Base-by-base conservation (phyloP, 2,113 vertebrate species). In the Azemiops feae region DNA sequence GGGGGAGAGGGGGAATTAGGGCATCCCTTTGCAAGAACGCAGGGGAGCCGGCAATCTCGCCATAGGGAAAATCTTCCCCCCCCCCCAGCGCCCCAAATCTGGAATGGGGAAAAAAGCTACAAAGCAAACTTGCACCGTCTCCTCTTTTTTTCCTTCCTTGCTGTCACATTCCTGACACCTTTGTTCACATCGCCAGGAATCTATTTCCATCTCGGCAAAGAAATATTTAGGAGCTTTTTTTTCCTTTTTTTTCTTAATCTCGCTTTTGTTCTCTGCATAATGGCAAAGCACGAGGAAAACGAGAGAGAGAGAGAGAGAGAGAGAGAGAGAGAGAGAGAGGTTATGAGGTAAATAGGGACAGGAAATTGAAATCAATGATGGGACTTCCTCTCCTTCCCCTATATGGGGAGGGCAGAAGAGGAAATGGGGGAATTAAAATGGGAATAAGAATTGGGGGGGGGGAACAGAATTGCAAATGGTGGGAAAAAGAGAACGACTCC, bases 131-230 rank as follows among this genome's bases (percentile, higher is more conserved):
- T 2, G 64, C 3, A 4, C 1, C 1, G 5, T 50, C 54, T 53
- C 18, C 85, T 43, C 22, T 39, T 85, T 85, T 86, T 18, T 5
- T 6, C 25, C 14, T 4, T 12, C 18, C 0, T 30, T 43, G 92
- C 25, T 53, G 52, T 92, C 91, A 92, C 14, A 53, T 0, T 8
- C 27, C 81, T 2, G 45, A 2, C 1, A 14, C 74, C 53, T 81
- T 58, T 30, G 55, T 89, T 92, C 87, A 55, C 23, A 74, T 74
- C 12, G 9, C 8, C 20, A 39, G 64, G 86, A 81, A 91, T 52
- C 90, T 85, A 93, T 93, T 93, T 91, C 90, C 87, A 91, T 43
- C 60, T n/a, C 20, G 6, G 86, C 90, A 39, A 20, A 58, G 50
- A 54, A 54, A 88, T 11, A 88, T 11, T 43, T 30, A 25, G 14